Conservation (phyloP, 2,113 vertebrate species). For the Pteronura brasiliensis region DNA sequence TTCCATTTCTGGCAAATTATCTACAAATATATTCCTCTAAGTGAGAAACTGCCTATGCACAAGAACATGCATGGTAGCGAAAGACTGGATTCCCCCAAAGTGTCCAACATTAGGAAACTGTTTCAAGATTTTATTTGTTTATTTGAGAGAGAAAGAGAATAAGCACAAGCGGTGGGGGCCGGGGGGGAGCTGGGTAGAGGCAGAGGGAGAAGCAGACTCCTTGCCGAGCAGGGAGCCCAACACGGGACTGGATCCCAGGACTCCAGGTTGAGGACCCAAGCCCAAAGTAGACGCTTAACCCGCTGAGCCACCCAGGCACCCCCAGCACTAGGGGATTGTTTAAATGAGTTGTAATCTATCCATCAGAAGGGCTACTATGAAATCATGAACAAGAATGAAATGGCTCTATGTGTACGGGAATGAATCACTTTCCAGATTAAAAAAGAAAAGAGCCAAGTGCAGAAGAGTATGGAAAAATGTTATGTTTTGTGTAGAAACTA, state of each 20-base stretch:
- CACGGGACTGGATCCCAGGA: neutral
- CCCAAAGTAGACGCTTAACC: neutral
- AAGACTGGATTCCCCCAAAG: neutral
- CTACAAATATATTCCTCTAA: neutral
- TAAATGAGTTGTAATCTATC: neutral
- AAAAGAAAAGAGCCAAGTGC: neutral
- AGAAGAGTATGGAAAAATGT: neutral
- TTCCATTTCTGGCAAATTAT: constrained; percentile 9
- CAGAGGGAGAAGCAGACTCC: neutral
- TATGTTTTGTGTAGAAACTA: neutral
- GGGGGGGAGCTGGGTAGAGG: neutral
- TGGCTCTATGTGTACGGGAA: neutral
- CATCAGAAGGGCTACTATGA: neutral
- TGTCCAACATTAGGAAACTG: neutral
- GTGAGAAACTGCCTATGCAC: neutral
- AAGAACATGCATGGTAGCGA: neutral
- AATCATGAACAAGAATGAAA: neutral
- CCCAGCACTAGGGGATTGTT: neutral
- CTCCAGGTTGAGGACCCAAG: neutral
- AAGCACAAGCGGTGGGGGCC: neutral
- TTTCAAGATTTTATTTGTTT: neutral
- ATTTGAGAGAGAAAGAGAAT: neutral
- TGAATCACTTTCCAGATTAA: neutral
- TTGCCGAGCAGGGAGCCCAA: neutral
- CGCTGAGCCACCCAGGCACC: neutral